Conservation (phyloP, 2,113 vertebrate genomes). For the Ophthalmolycus amberensis region DNA sequence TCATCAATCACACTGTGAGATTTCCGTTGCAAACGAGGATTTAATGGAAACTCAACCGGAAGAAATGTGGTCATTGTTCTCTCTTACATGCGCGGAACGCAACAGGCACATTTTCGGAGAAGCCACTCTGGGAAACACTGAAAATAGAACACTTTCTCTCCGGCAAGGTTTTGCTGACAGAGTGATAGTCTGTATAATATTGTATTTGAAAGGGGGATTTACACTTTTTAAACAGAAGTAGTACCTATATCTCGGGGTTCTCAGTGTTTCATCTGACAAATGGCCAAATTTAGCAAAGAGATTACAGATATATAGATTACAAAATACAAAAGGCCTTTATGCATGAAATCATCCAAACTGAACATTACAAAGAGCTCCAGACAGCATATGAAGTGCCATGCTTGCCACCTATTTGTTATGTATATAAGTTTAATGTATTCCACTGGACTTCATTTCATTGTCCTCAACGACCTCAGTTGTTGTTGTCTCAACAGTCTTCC, state of each 20-base stretch:
- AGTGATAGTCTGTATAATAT: not conserved
- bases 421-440: not conserved
- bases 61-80: not conserved
- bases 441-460: constrained; percentile 18
- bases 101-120: not conserved
- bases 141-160: not conserved
- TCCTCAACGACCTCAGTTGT: constrained; percentile 18
- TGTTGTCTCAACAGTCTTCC: constrained; percentile 13
- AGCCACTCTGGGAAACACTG: not conserved
- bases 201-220: not conserved
- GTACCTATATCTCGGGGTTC: not conserved
- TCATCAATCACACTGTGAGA: not conserved
- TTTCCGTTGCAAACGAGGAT: not conserved
- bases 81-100: not conserved
- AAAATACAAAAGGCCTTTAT: not conserved
- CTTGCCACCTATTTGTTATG: not conserved
- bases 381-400: not conserved
- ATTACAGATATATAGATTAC: not conserved
- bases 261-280: not conserved
- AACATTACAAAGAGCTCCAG: constrained; percentile 5
- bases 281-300: not conserved
- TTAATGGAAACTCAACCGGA: no score
- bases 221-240: not conserved
- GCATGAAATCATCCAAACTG: constrained; percentile 3
- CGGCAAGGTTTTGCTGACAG: not conserved